Conservation (phyloP, 2,113 vertebrate genomes). For the Dasyprocta punctata region DNA sequence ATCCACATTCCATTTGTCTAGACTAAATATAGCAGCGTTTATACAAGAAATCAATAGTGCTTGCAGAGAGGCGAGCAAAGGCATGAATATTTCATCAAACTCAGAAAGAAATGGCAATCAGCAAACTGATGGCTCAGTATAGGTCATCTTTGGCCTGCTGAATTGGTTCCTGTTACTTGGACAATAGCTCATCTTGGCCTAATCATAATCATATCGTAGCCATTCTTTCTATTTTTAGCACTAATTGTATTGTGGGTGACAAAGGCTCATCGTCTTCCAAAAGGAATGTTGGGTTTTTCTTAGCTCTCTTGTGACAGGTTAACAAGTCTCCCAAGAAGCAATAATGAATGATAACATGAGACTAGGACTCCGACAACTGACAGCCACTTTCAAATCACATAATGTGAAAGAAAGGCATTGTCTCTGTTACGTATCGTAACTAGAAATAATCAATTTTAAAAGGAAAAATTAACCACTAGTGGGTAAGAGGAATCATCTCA, state of each 20-base stretch:
- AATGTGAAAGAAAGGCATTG: slow-evolving; percentile 36
- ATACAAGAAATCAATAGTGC: slow-evolving; percentile 94
- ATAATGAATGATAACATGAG: slow-evolving; percentile 77
- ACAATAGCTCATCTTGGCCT: slow-evolving; percentile 84
- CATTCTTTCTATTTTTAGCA: slow-evolving; percentile 87
- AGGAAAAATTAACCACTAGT: not conserved
- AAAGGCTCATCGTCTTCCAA: slow-evolving; percentile 86
- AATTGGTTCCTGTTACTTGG: slow-evolving; percentile 83
- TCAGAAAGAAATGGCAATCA: slow-evolving; percentile 87
- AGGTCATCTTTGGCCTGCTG: slow-evolving; percentile 83
- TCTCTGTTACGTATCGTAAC: not conserved
- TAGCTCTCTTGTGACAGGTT: slow-evolving; percentile 84
- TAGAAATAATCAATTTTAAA: slow-evolving; percentile 25
- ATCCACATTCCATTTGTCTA: slow-evolving; percentile 95
- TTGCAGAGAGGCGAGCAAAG: slow-evolving; percentile 88
- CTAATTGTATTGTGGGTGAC: slow-evolving; percentile 87
- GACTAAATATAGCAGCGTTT: slow-evolving; percentile 95
- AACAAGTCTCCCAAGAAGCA: slow-evolving; percentile 81
- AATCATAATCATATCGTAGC: slow-evolving; percentile 84
- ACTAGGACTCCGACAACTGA: slow-evolving; percentile 75
- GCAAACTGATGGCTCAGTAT: slow-evolving; percentile 82
- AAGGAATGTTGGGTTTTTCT: slow-evolving; percentile 85
- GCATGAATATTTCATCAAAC: slow-evolving; percentile 93
- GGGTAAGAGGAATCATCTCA: not conserved
- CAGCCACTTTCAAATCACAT: not conserved